phyloP scores from a whole-genome alignment of 1,140 invertebrate species.

The Cylas formicarius region DNA sequence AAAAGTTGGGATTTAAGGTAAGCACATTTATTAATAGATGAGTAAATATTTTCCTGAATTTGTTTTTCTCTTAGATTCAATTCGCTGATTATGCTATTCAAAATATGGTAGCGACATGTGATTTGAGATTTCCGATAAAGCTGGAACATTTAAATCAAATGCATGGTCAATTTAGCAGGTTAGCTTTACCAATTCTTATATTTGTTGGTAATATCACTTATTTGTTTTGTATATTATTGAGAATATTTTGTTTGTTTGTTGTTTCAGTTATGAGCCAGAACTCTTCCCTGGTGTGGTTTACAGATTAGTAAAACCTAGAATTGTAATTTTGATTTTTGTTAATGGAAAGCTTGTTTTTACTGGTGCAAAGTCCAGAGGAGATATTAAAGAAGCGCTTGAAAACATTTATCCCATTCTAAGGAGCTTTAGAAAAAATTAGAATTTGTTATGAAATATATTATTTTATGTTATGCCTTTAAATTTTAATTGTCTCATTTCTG shows the following conservation, averaged over 20 bases:
- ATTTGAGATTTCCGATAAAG: conserved; percentile 95
- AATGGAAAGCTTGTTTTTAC: conserved; percentile 98
- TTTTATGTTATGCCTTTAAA: too few species aligned
- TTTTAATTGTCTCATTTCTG: too few species aligned
- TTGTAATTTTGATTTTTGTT: conserved; percentile 97
- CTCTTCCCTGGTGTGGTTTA: conserved; percentile 98
- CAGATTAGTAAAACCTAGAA: conserved; percentile 97
- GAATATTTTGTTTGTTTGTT: conserved; percentile 38
- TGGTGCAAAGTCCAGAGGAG: conserved; percentile 93
- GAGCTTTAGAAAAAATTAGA: conserved; percentile 82
- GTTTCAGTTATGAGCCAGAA: conserved; percentile 94
- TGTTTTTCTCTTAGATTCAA: conserved; percentile 63
- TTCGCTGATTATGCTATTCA: conserved; percentile 98
- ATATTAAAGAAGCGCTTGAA: conserved; percentile 99
- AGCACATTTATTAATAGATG: conserved; percentile 32
- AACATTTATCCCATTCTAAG: conserved; percentile 99
- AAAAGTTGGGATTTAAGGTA: conserved; percentile 95
- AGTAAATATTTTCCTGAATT: not conserved
- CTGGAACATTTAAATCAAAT: conserved; percentile 90
- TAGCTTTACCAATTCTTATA: conserved; percentile 25
- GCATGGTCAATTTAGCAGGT: conserved; percentile 92
- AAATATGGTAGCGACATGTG: conserved; percentile 98
- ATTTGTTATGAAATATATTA: not conserved
- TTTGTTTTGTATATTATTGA: conserved; percentile 3
- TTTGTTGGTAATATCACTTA: not conserved